A percentile compares a stretch with the other conserved stretches of the same genome.
These are phyloP conservation scores for Sciurus niger DNA, from an alignment of 2,113 vertebrate genomes.

Conservation along the genomic window DNA sequence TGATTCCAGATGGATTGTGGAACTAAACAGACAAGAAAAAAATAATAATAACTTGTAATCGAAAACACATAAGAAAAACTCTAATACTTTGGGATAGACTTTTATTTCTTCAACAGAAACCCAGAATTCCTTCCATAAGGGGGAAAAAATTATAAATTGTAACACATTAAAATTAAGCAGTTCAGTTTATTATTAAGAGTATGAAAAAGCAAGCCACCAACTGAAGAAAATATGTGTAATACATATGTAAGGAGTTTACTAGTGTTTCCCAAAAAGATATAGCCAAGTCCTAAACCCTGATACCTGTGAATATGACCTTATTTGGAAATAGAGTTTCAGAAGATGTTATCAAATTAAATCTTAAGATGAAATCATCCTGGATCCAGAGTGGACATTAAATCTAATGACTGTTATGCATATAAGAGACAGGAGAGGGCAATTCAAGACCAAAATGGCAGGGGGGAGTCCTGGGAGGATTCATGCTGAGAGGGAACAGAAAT, in stretches of 20 bases:
- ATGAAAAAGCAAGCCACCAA: background rate
- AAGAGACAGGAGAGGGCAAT: background rate
- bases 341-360: background rate
- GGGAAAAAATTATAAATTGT: background rate
- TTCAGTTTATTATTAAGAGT: background rate
- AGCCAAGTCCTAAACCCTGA: background rate
- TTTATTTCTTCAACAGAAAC: background rate
- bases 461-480: background rate
- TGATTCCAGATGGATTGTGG: background rate
- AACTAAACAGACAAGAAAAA: background rate
- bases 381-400: background rate
- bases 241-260: background rate
- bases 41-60: background rate
- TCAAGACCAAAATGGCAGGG: background rate
- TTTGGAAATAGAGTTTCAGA: conserved; percentile 7
- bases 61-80: background rate
- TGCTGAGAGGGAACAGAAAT: background rate
- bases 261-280: background rate
- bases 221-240: background rate
- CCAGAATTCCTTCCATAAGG: background rate
- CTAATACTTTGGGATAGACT: background rate
- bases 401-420: background rate
- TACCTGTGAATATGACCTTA: background rate
- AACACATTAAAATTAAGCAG: conserved; percentile 25
- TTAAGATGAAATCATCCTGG: background rate